These are phyloP conservation scores for Morpho deidamia DNA, from an alignment of 2,888 invertebrate genomes.

Conservation along the genomic window DNA sequence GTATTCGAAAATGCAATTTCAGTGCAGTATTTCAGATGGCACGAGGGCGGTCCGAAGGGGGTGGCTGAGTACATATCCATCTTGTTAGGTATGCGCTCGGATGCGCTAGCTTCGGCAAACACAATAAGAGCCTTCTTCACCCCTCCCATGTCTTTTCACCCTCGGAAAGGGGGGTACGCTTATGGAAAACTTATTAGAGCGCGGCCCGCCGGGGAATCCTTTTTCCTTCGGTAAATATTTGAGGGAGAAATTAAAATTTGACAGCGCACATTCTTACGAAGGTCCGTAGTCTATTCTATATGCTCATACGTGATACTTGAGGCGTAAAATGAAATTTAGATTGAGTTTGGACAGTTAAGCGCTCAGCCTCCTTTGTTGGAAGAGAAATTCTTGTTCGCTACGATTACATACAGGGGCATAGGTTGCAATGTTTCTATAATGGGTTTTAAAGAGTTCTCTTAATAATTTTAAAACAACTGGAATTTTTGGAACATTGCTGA, in stretches of 20 bases:
- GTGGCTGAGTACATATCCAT: slow-evolving; percentile 72
- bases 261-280: slow-evolving; percentile 70
- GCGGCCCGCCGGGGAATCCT: slow-evolving; percentile 75
- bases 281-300: slow-evolving; percentile 65
- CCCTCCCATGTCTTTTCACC: slow-evolving; percentile 26
- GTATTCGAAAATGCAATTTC: slow-evolving; percentile 76
- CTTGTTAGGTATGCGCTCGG: slow-evolving; percentile 78
- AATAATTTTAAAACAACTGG: no score
- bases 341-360: slow-evolving; percentile 62
- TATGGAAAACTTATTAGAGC: slow-evolving; percentile 79
- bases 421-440: no score
- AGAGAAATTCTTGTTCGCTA: slow-evolving; percentile 21
- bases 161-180: slow-evolving; percentile 43
- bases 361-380: slow-evolving; percentile 22
- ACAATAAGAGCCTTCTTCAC: slow-evolving; percentile 72
- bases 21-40: slow-evolving; percentile 54
- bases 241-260: slow-evolving; percentile 79
- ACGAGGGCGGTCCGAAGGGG: slow-evolving; percentile 60
- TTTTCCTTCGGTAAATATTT: slow-evolving; percentile 79
- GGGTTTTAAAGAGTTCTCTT: no score
- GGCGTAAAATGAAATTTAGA: slow-evolving; percentile 77
- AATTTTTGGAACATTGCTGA: no score
- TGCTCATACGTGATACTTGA: slow-evolving; percentile 71
- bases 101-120: slow-evolving; percentile 77
- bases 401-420: neutral